phyloP scores from a whole-genome alignment of 2,797 vertebrate genomes.

The Microctenopoma steveboyesi region DNA sequence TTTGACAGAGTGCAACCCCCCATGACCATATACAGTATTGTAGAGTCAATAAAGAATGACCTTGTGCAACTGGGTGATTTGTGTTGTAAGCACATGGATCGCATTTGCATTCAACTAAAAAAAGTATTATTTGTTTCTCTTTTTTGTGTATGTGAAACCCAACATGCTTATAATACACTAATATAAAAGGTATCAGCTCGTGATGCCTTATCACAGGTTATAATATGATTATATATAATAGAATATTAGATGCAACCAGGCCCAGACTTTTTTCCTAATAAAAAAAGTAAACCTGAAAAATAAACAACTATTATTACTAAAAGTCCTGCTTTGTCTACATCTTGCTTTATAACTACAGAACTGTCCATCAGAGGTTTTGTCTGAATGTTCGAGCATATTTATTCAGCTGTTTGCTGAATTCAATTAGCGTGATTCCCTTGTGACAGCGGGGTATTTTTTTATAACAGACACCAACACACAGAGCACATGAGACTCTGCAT shows the following conservation, averaged over 20 bases:
- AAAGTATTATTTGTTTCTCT: conserved; percentile 1
- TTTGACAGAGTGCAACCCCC: conserved; percentile 31
- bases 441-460: conserved; percentile 36
- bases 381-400: conserved; percentile 28
- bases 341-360: neutral
- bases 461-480: conserved; percentile 53
- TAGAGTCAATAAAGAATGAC: neutral
- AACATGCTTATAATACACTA: neutral
- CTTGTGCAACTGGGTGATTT: neutral
- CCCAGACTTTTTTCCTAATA: no score
- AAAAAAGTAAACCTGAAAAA: no score
- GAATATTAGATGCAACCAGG: no score
- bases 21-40: conserved; percentile 7
- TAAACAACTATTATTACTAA: neutral
- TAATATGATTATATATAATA: neutral
- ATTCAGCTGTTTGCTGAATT: conserved; percentile 54
- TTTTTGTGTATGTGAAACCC: neutral
- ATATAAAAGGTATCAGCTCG: no score
- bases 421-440: conserved; percentile 42
- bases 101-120: neutral
- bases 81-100: conserved; percentile 5
- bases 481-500: conserved; percentile 31
- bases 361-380: neutral
- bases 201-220: neutral
- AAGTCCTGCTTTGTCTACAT: conserved; percentile 14